Evolutionary conservation across 2,888 invertebrate genomes (phyloP), one percentile per base, ranked within the genome.

Genomic region (Cetonia aurata): DNA sequence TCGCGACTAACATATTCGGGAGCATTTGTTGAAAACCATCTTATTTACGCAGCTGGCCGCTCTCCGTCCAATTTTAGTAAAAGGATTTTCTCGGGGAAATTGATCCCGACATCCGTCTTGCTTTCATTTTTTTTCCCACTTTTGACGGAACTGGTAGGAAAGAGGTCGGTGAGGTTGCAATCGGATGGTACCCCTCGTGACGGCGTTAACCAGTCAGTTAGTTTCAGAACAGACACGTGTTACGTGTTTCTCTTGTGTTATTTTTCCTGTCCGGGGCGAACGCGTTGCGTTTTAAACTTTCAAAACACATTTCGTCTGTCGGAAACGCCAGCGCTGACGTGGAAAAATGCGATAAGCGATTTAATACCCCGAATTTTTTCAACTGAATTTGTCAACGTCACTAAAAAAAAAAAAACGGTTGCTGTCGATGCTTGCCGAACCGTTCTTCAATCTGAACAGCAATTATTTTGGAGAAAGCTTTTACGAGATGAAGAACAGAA

Each of bases 51-150:
- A 52, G 15, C 15, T 10, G 17, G 10, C 10, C 52, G 17, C 15
- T 17, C 52, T 50, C n/a, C n/a, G 4, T 52, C 19, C 52, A 52
- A 52, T 52, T 52, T 52, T 15, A 17, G 52, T 52, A 52, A 52
- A 52, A 52, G 52, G 52, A 52, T 52, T 19, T 50, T 52, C 13
- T 25, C 3, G 25, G 52, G 1, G 52, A 52, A 52, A 17, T 52
- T 52, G 52, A 52, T 52, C 52, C 19, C 52, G 19, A 19, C 52
- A 19, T 52, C 3, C 52, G 17, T 52, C 52, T 52, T 52, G 6
- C 52, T 17, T 19, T 44, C 44, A 44, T 44, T 44, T n/a, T 44
- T 44, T 44, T 41, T 41, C 10, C 10, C 44, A 3, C 44, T 44
- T 52, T 52, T 52, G 19, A 52, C 17, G 10, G 10, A 52, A 52